phyloP scores from a whole-genome alignment of 2,113 vertebrate species.

The Ptychochromis oligacanthus region DNA sequence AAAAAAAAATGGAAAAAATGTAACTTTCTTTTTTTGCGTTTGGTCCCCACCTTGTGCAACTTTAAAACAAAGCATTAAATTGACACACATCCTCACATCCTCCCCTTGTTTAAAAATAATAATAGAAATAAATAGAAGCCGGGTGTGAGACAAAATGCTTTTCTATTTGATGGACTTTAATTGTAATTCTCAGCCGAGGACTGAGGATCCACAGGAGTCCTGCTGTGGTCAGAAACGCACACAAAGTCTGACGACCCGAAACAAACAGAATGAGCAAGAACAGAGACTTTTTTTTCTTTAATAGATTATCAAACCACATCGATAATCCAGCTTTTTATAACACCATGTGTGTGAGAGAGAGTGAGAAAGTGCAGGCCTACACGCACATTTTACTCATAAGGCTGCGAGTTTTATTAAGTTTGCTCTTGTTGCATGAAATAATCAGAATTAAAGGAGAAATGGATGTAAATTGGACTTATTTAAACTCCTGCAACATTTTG shows the following conservation, averaged over 20 bases:
- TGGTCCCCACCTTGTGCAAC: background rate
- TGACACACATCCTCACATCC: background rate
- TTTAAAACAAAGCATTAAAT: background rate
- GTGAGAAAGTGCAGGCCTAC: background rate
- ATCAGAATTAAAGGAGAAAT: too few species aligned
- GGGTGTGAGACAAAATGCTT: background rate
- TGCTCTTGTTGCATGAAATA: background rate
- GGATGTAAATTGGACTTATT: background rate
- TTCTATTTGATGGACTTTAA: background rate
- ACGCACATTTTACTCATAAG: background rate
- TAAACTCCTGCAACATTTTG: background rate
- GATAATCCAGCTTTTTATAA: constrained; percentile 17
- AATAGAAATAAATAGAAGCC: background rate
- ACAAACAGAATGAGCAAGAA: background rate
- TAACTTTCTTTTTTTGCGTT: background rate
- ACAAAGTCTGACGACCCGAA: constrained; percentile 12
- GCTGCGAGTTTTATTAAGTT: background rate
- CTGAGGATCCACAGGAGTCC: constrained; percentile 10
- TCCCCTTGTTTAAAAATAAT: background rate
- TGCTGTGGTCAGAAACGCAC: background rate
- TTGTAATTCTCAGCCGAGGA: background rate
- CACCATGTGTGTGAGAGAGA: background rate
- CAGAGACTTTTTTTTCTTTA: constrained; percentile 22
- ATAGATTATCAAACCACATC: constrained; percentile 30
- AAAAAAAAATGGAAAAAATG: background rate